Conservation (phyloP, 2,888 invertebrate species). For the Pegoplata infirma region DNA sequence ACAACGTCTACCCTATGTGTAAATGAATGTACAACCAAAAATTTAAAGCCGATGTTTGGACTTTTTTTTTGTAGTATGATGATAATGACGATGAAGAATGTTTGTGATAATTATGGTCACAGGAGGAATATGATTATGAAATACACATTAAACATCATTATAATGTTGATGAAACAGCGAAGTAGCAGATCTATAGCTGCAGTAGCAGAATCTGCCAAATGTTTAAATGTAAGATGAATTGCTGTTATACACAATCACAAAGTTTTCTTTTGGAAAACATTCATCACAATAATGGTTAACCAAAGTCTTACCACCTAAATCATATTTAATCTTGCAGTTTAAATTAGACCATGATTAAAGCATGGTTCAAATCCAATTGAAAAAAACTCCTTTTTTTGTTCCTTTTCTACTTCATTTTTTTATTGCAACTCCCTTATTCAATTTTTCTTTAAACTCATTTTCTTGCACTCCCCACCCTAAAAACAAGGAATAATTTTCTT, state of each 20-base stretch:
- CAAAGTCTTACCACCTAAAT: not conserved
- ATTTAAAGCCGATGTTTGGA: not conserved
- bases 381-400: not conserved
- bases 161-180: not conserved
- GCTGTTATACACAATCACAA: not conserved
- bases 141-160: not conserved
- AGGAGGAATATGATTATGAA: not conserved
- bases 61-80: not conserved
- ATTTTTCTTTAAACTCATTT: not conserved
- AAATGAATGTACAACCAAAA: not conserved
- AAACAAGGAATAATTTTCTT: not conserved
- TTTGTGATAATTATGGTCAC: not conserved
- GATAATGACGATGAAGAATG: not conserved
- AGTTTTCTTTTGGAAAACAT: not conserved
- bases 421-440: constrained; percentile 41
- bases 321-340: too few species aligned
- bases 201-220: not conserved
- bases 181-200: not conserved
- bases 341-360: too few species aligned
- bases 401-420: too few species aligned
- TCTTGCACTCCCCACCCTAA: constrained; percentile 15
- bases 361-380: not conserved
- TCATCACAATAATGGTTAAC: not conserved
- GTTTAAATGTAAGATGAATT: not conserved
- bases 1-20: constrained; percentile 1